These are phyloP conservation scores for Allobates femoralis DNA, from an alignment of 2,797 vertebrate species.

Conservation along the genomic window DNA sequence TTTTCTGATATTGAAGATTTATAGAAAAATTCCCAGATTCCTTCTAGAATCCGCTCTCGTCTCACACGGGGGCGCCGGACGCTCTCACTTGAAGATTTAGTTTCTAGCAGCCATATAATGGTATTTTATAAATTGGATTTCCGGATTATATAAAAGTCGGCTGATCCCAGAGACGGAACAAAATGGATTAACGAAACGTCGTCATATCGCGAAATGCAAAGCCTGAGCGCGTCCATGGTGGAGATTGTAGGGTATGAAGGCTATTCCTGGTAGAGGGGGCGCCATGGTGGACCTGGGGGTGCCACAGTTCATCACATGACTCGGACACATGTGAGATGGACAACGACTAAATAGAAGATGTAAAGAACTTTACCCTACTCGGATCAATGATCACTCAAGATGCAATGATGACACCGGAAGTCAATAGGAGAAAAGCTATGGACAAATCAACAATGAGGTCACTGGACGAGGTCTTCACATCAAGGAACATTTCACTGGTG, in stretches of 20 bases:
- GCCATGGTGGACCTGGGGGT: too few species aligned
- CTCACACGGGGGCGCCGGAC: too few species aligned
- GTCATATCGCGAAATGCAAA: background rate
- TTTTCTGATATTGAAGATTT: background rate
- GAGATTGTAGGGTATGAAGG: background rate
- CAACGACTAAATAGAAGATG: too few species aligned
- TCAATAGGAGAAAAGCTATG: too few species aligned
- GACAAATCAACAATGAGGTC: too few species aligned
- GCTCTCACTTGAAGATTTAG: background rate
- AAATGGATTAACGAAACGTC: background rate
- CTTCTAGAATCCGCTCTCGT: background rate
- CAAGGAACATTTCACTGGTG: too few species aligned
- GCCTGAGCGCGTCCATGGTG: background rate
- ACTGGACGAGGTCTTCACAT: too few species aligned
- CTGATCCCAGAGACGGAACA: background rate
- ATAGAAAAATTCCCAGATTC: background rate
- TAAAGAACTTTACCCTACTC: too few species aligned
- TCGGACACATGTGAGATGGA: too few species aligned
- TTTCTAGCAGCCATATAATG: background rate
- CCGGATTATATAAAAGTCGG: background rate
- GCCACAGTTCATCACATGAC: too few species aligned
- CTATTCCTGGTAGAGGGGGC: background rate
- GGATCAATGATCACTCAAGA: too few species aligned
- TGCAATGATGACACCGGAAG: too few species aligned
- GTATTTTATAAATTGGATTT: slow-evolving; percentile 7